A percentile compares a stretch with the other conserved stretches of the same genome.
Evolutionary conservation across 1,140 invertebrate species (phyloP).

Genomic region (roundworm (Caenorhabditis elegans)): DNA sequence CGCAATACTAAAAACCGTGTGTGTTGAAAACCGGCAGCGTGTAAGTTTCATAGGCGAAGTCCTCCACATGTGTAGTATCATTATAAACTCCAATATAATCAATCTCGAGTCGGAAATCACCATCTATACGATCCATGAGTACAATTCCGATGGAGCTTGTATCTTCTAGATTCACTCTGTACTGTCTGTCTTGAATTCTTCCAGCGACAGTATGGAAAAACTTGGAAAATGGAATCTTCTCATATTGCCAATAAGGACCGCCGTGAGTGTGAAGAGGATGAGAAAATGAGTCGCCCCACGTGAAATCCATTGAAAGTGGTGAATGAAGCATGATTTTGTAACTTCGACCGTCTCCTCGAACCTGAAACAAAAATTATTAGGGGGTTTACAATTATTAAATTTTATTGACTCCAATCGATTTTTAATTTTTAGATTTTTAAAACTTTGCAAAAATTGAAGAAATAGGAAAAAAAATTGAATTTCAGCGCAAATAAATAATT

Average conservation of each 20-base stretch:
- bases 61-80: conserved; percentile 57
- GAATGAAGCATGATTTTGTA: conserved; percentile 64
- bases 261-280: conserved; percentile 64
- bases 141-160: conserved; percentile 59
- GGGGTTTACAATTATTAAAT: no score
- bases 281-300: conserved; percentile 62
- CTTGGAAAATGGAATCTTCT: conserved; percentile 63
- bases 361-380: no score
- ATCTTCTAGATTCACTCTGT: conserved; percentile 43
- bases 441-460: no score
- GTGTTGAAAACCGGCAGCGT: conserved; percentile 53
- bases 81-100: conserved; percentile 63
- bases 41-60: conserved; percentile 63
- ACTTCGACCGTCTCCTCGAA: conserved; percentile 61
- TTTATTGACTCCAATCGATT: no score
- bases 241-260: conserved; percentile 65
- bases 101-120: conserved; percentile 59
- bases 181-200: conserved; percentile 59
- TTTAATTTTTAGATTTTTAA: no score
- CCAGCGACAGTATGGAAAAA: conserved; percentile 60
- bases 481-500: no score
- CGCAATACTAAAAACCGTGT: conserved; percentile 43
- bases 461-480: no score
- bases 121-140: conserved; percentile 63
- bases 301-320: conserved; percentile 58